phyloP scores from a whole-genome alignment of 1,140 invertebrate genomes.

The Cherax destructor region DNA sequence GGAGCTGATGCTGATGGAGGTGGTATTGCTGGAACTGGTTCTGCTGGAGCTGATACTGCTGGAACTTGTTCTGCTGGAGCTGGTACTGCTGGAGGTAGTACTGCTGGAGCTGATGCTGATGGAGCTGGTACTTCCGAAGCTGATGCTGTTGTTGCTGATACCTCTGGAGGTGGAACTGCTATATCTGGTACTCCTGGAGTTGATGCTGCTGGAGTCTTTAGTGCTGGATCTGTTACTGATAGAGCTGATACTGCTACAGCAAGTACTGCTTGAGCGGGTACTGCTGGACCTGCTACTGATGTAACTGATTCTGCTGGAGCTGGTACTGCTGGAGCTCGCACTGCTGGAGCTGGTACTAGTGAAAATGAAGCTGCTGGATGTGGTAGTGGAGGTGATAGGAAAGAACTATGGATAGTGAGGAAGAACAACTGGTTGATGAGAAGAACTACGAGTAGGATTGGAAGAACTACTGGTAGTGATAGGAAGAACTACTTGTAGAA shows the following conservation, averaged over 20 bases:
- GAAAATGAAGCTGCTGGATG: no score
- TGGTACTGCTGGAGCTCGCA: neutral
- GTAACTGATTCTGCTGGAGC: slow-evolving; percentile 10
- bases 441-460: no score
- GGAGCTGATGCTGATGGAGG: neutral
- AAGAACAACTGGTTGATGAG: no score
- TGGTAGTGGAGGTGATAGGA: no score
- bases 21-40: neutral
- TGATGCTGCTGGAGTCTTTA: neutral
- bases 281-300: slow-evolving; percentile 10
- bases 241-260: slow-evolving; percentile 8
- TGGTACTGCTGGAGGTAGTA: neutral
- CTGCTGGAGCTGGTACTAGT: slow-evolving; percentile 9
- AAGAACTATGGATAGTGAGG: no score
- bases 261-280: slow-evolving; percentile 18
- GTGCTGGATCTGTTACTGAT: neutral
- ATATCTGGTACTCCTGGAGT: neutral
- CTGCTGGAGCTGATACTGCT: neutral
- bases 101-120: slow-evolving; percentile 1
- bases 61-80: neutral
- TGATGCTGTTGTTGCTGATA: neutral
- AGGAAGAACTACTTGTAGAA: no score
- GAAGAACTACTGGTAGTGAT: no score
- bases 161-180: neutral
- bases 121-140: neutral